A percentile compares a stretch with the other conserved stretches of the same genome.
phyloP scores from a whole-genome alignment of 1,140 invertebrate genomes.

The Aphis craccivora region DNA sequence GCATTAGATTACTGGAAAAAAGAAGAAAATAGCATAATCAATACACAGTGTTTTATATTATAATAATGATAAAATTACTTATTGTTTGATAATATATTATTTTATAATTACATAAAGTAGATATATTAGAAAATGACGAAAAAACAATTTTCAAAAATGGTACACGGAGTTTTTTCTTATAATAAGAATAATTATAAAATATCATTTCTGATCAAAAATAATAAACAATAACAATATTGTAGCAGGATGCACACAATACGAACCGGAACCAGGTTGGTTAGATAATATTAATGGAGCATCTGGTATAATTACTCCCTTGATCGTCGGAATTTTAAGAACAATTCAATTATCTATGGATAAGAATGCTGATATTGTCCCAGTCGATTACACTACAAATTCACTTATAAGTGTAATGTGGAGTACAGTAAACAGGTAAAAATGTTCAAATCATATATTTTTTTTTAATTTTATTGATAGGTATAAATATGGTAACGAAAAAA shows the following conservation, averaged over 20 bases:
- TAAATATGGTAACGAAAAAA: background rate
- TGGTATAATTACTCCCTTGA: background rate
- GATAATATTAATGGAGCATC: conserved; percentile 5
- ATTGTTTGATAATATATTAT: too few relatives aligned
- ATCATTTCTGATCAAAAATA: background rate
- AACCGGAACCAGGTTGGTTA: background rate
- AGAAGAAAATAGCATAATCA: too few relatives aligned
- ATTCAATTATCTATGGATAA: background rate
- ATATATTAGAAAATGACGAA: too few relatives aligned
- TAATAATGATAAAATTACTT: too few relatives aligned
- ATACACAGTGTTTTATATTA: too few relatives aligned
- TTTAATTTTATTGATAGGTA: background rate
- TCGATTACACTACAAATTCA: background rate
- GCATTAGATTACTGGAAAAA: too few relatives aligned
- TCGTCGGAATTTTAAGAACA: background rate
- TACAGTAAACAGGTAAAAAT: conserved; percentile 31
- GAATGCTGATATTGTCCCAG: conserved; percentile 6
- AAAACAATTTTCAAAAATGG: too few relatives aligned
- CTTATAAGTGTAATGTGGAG: background rate
- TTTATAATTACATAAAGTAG: too few relatives aligned
- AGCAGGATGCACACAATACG: background rate
- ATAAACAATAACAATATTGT: background rate
- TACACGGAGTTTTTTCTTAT: too few relatives aligned
- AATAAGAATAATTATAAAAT: too few relatives aligned
- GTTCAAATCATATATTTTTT: background rate